Conservation (phyloP, 2,797 vertebrate genomes). For the Pagetopsis macropterus region DNA sequence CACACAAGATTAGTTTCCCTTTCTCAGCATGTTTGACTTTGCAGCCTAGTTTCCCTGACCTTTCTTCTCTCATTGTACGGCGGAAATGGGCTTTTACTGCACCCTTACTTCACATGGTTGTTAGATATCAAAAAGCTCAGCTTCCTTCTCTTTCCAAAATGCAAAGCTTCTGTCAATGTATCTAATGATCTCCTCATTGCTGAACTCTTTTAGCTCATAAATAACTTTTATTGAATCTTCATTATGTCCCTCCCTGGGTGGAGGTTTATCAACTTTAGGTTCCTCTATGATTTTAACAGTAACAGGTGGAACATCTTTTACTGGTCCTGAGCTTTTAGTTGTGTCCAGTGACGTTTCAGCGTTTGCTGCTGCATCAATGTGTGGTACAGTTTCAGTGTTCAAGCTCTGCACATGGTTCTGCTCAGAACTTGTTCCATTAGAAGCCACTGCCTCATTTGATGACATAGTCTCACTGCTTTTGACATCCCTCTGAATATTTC, state of each 20-base stretch:
- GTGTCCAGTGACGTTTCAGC: conserved; percentile 24
- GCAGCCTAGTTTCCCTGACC: conserved; percentile 21
- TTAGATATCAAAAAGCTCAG: conserved; percentile 91
- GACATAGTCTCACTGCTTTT: conserved; percentile 25
- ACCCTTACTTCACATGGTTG: conserved; percentile 7
- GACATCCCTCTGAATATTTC: conserved; percentile 10
- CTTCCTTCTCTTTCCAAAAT: conserved; percentile 98
- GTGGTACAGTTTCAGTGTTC: conserved; percentile 17
- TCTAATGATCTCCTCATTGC: conserved; percentile 94
- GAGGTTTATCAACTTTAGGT: conserved; percentile 55
- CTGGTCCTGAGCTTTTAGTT: conserved; percentile 31
- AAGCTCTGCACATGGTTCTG: conserved; percentile 22
- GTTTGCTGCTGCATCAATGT: conserved; percentile 39
- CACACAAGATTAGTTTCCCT: conserved; percentile 51
- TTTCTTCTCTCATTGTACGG: conserved; percentile 30
- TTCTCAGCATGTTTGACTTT: conserved; percentile 34
- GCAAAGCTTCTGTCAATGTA: conserved; percentile 98
- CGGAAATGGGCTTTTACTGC: conserved; percentile 17
- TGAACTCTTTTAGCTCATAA: conserved; percentile 94
- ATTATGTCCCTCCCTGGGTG: conserved; percentile 42
- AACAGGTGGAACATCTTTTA: conserved; percentile 43
- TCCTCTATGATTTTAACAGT: conserved; percentile 63
- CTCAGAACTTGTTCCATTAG: conserved; percentile 40
- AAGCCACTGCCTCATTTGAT: conserved; percentile 33
- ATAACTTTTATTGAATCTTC: conserved; percentile 87